Conservation (phyloP, 2,888 invertebrate species). For the Tholera decimalis region DNA sequence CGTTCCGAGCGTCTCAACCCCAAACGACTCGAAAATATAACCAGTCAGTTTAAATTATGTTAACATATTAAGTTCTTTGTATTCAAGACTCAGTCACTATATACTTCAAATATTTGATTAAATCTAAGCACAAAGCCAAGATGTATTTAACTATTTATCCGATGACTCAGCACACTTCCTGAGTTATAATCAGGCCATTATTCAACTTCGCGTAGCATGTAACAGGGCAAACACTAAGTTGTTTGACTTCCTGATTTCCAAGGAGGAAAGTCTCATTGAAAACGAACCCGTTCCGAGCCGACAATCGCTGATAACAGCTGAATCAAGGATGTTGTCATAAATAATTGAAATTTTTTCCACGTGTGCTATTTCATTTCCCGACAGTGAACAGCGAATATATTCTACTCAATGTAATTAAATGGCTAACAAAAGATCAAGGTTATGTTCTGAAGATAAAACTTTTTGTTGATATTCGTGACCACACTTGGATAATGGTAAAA, state of each 20-base stretch:
- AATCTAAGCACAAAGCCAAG: conserved; percentile 30
- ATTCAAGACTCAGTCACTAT: neutral
- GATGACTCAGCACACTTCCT: conserved; percentile 50
- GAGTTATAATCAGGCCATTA: conserved; percentile 44
- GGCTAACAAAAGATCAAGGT: conserved; percentile 88
- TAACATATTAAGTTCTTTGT: conserved; percentile 1
- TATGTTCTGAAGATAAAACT: conserved; percentile 82
- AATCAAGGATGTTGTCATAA: conserved; percentile 45
- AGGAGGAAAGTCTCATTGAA: conserved; percentile 51
- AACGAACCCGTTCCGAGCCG: conserved; percentile 38
- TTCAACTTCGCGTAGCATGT: conserved; percentile 35
- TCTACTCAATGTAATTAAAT: conserved; percentile 83
- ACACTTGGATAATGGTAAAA: conserved; percentile 83
- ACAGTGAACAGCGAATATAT: conserved; percentile 72
- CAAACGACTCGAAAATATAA: too few species aligned
- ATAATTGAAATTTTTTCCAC: conserved; percentile 62
- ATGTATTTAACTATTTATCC: conserved; percentile 35
- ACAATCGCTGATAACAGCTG: conserved; percentile 45
- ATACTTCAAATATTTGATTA: conserved; percentile 14
- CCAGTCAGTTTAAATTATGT: too few species aligned
- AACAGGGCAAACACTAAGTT: conserved; percentile 34
- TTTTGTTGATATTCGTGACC: conserved; percentile 89
- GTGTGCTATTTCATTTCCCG: conserved; percentile 67
- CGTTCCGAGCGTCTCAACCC: too few species aligned
- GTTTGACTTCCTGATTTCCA: conserved; percentile 53